Percentiles rank a stretch among this genome's conserved stretches.
Conservation (phyloP, 1,140 invertebrate species). For the Cotesia glomerata region DNA sequence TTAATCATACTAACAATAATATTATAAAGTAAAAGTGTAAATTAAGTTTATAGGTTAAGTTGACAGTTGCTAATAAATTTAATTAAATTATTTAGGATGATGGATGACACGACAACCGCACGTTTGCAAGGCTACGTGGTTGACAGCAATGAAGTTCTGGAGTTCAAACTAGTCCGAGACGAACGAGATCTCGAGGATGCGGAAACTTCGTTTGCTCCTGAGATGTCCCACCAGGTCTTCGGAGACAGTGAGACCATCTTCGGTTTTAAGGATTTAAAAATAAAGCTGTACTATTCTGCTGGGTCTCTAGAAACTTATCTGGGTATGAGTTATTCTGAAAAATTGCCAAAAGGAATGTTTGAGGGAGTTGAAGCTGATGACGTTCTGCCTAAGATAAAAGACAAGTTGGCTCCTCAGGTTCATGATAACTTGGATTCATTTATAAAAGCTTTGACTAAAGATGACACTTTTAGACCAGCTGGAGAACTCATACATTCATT, state of each 20-base stretch:
- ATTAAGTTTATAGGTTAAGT: too few relatives aligned
- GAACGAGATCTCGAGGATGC: conserved; percentile 76
- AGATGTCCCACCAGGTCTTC: conserved; percentile 94
- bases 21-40: too few relatives aligned
- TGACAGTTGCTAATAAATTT: too few relatives aligned
- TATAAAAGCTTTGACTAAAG: conserved; percentile 70
- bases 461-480: conserved; percentile 74
- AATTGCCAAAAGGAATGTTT: conserved; percentile 63
- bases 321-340: conserved; percentile 69
- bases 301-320: conserved; percentile 79
- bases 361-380: conserved; percentile 80
- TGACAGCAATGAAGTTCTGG: conserved; percentile 76
- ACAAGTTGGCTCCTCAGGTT: conserved; percentile 69
- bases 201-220: conserved; percentile 76
- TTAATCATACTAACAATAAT: too few relatives aligned
- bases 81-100: conserved; percentile 6
- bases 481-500: conserved; percentile 74
- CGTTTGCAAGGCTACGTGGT: conserved; percentile 68
- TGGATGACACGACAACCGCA: conserved; percentile 58
- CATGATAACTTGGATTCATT: conserved; percentile 76
- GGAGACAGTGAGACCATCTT: conserved; percentile 92
- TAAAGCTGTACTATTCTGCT: conserved; percentile 84
- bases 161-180: conserved; percentile 78
- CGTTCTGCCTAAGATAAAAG: conserved; percentile 73
- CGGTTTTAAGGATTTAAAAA: conserved; percentile 84